Base-by-base conservation (phyloP, 1,140 invertebrate genomes). In the Coelopa frigida region DNA sequence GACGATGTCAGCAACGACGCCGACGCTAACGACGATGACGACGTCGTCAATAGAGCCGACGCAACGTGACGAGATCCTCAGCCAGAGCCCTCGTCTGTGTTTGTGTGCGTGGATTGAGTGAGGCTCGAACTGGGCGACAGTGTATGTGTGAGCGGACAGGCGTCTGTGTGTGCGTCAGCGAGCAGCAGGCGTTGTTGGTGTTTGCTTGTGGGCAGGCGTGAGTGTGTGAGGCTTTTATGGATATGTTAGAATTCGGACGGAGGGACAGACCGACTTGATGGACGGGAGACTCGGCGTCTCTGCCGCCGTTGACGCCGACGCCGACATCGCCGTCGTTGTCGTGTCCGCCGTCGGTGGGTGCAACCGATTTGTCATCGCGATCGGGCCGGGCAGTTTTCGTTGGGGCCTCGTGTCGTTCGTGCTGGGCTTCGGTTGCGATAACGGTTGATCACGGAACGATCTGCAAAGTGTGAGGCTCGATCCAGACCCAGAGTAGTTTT, bases 301-400 rank as follows among this genome's bases (percentile, higher is more conserved):
- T 5, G 8, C 21, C 20, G 20, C 37, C 24, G 29, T 42, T 32
- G 22, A 27, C 31, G 32, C 29, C 20, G 32, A 38, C 17, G 21
- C 46, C 31, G 17, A 35, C 18, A n/a, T 39, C 11, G 24, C 15
- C 10, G 24, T 26, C 32, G 39, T n/a, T 46, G 43, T 24, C 8
- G 20, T 48, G n/a, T 42, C 36, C 21, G 32, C 21, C 39, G 40
- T n/a, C 33, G 35, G 41, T 31, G 36, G 42, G 42, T 24, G 29
- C 32, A 36, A 38, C 36, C 27, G 38, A 49, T 49, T 49, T 39
- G 41, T 49, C 47, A 39, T 29, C 47, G 36, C 27, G 41, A 43
- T 43, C 41, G 33, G 41, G 31, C 27, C 31, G 33, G 38, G 39
- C 42, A 49, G 47, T 49, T 39, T 49, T 39, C 41, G 42, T 49